These are phyloP conservation scores for Myodes glareolus DNA, from an alignment of 2,113 vertebrate species.

Conservation along the genomic window DNA sequence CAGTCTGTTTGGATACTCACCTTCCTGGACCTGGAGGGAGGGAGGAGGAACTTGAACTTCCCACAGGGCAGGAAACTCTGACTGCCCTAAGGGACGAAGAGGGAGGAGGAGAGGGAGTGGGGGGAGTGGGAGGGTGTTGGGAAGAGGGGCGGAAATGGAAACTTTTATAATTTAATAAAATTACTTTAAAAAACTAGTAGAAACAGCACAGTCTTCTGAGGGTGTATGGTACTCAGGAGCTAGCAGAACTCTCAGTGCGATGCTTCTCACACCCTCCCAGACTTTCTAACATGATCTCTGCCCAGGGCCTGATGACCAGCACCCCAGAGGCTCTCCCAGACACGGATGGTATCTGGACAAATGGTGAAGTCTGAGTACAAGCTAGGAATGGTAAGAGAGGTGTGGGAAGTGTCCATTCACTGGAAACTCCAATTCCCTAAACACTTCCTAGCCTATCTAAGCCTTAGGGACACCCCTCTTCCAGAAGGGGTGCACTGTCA, in stretches of 20 bases:
- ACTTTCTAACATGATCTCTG: not conserved
- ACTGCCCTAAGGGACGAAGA: too few relatives aligned
- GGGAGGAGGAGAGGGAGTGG: too few relatives aligned
- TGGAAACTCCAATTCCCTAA: not conserved
- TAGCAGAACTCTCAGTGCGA: not conserved
- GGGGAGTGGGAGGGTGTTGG: too few relatives aligned
- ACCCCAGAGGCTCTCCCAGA: not conserved
- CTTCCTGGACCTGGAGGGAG: too few relatives aligned
- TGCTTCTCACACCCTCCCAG: not conserved
- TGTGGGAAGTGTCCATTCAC: not conserved
- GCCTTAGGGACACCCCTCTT: not conserved
- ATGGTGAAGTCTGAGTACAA: not conserved
- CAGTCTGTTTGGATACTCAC: too few relatives aligned
- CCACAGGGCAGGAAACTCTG: too few relatives aligned
- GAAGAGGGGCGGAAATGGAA: too few relatives aligned
- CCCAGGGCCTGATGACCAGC: not conserved
- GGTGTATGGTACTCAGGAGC: not conserved
- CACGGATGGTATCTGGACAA: not conserved
- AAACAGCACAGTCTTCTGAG: not conserved
- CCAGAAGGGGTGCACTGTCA: not conserved
- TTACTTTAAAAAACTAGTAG: not conserved
- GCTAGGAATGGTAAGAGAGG: not conserved
- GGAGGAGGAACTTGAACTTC: too few relatives aligned
- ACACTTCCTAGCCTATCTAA: not conserved
- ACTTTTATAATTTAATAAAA: too few relatives aligned